A percentile compares a stretch with the other conserved stretches of the same genome.
These are phyloP conservation scores for Torymus texanus DNA, from an alignment of 2,888 invertebrate species.

Conservation along the genomic window DNA sequence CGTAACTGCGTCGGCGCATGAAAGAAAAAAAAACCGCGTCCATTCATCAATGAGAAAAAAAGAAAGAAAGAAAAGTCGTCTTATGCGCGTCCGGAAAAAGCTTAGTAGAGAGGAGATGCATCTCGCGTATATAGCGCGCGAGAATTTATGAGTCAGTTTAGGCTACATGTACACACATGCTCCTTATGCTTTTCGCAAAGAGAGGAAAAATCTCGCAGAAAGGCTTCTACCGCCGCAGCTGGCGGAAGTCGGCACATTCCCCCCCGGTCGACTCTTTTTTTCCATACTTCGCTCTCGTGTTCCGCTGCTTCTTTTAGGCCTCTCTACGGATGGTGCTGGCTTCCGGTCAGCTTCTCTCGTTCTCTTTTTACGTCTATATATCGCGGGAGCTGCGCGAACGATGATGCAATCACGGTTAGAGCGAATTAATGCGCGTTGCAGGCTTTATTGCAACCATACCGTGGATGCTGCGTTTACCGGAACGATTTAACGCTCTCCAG, in stretches of 20 bases:
- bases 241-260: conserved; percentile 35
- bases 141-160: conserved; percentile 22
- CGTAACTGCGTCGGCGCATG: no score
- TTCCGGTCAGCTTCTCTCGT: conserved; percentile 14
- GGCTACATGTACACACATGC: not conserved
- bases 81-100: no score
- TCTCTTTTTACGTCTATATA: conserved; percentile 5
- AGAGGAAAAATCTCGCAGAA: conserved; percentile 9
- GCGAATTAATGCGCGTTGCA: conserved; percentile 14
- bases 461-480: not conserved
- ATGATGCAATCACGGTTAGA: conserved; percentile 24
- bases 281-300: not conserved
- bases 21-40: no score
- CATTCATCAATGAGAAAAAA: no score
- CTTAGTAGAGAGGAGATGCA: not conserved
- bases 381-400: not conserved
- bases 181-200: conserved; percentile 13
- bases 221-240: conserved; percentile 2
- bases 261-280: not conserved
- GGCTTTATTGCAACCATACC: not conserved
- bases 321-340: not conserved
- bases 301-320: not conserved
- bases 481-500: conserved; percentile 16
- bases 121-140: not conserved
- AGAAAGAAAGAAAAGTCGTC: no score